Conservation (phyloP, 2,797 vertebrate species). For the Knipowitschia caucasica region DNA sequence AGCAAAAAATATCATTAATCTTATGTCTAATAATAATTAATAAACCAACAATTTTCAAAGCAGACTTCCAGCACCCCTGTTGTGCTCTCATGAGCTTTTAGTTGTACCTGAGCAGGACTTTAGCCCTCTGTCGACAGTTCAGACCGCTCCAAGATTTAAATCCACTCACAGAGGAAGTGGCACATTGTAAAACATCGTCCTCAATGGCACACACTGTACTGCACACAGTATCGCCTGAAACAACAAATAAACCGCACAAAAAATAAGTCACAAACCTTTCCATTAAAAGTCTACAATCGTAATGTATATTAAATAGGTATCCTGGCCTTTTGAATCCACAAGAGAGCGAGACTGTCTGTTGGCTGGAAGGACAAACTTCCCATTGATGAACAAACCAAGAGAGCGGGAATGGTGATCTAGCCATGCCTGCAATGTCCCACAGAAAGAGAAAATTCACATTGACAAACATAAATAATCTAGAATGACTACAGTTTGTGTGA, state of each 20-base stretch:
- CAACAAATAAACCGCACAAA: not conserved
- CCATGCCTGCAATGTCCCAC: slow-evolving; percentile 62
- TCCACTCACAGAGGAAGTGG: slow-evolving; percentile 48
- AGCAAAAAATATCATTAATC: not conserved
- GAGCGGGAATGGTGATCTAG: slow-evolving; percentile 62
- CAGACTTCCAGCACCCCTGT: not conserved
- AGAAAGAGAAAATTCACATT: not conserved
- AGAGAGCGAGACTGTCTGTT: slow-evolving; percentile 44
- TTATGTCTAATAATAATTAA: too few relatives aligned
- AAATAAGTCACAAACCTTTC: not conserved
- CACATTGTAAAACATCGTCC: slow-evolving; percentile 56
- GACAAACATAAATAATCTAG: not conserved
- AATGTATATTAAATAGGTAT: not conserved
- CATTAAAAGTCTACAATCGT: not conserved
- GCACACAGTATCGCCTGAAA: slow-evolving; percentile 58
- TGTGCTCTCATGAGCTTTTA: not conserved
- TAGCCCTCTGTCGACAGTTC: slow-evolving; percentile 63
- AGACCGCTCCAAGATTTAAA: slow-evolving; percentile 62
- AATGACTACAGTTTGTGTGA: slow-evolving; percentile 12
- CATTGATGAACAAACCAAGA: slow-evolving; percentile 69
- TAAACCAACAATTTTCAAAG: not conserved
- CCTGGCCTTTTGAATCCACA: slow-evolving; percentile 59
- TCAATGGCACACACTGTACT: slow-evolving; percentile 57
- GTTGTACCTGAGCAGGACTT: slow-evolving; percentile 66
- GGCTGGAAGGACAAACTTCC: slow-evolving; percentile 55